Evolutionary conservation across 1,140 invertebrate genomes (phyloP).

Genomic region (Metopolophium dirhodum): DNA sequence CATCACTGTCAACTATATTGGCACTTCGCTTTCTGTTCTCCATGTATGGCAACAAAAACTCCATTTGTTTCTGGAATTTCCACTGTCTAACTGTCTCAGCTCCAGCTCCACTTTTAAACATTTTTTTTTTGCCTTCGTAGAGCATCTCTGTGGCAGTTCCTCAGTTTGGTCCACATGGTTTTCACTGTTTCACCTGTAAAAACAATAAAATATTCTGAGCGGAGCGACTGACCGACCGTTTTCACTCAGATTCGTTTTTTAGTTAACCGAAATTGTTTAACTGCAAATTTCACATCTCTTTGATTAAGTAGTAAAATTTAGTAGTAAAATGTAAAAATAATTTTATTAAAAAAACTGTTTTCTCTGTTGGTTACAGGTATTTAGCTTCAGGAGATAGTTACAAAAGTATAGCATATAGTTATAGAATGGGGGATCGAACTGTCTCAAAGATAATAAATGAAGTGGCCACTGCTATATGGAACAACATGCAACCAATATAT

Average conservation of each 20-base stretch:
- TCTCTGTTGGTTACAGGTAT: background rate
- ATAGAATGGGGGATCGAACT: conserved; percentile 4
- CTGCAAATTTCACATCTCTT: too few relatives aligned
- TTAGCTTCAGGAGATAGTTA: background rate
- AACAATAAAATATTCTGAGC: too few relatives aligned
- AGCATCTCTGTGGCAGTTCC: too few relatives aligned
- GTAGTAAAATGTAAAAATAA: too few relatives aligned
- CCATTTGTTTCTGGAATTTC: background rate
- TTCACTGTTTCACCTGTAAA: too few relatives aligned
- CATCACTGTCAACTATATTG: background rate
- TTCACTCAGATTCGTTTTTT: too few relatives aligned
- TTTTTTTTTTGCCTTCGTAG: too few relatives aligned
- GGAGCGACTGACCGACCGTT: too few relatives aligned
- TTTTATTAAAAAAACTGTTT: background rate
- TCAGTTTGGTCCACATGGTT: too few relatives aligned
- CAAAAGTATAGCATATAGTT: conserved; percentile 1
- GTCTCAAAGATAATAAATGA: background rate
- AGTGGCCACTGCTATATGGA: background rate
- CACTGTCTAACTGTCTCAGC: background rate
- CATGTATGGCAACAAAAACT: background rate
- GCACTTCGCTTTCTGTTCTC: background rate
- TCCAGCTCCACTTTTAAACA: too few relatives aligned
- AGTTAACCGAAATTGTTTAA: too few relatives aligned
- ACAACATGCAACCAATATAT: background rate
- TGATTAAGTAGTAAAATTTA: too few relatives aligned